Percentiles rank a stretch among this genome's conserved stretches.
These are phyloP conservation scores for Poecilobothrus nobilitatus DNA, from an alignment of 2,888 invertebrate species.

Conservation along the genomic window DNA sequence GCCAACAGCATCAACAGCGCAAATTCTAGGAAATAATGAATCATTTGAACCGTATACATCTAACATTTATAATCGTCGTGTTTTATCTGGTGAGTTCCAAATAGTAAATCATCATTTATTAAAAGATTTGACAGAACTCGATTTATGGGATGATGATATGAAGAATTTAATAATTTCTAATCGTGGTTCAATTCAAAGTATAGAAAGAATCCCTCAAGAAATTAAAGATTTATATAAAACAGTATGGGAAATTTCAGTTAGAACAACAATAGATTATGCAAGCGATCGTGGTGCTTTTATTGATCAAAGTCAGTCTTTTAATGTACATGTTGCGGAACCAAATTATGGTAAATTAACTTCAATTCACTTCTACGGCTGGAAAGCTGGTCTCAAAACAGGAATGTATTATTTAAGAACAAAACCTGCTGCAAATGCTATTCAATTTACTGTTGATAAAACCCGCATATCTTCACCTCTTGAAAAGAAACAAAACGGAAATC, in stretches of 20 bases:
- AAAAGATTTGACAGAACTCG: slow-evolving; percentile 81
- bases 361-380: slow-evolving; percentile 98
- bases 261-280: slow-evolving; percentile 89
- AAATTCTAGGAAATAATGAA: slow-evolving; percentile 98
- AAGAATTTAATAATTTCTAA: slow-evolving; percentile 86
- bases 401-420: slow-evolving; percentile 98
- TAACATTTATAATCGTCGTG: slow-evolving; percentile 89
- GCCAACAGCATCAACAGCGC: slow-evolving; percentile 98
- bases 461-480: slow-evolving; percentile 43
- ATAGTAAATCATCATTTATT: slow-evolving; percentile 94
- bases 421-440: slow-evolving; percentile 92
- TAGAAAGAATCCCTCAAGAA: slow-evolving; percentile 74
- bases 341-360: slow-evolving; percentile 89
- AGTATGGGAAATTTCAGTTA: slow-evolving; percentile 95
- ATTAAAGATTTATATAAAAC: slow-evolving; percentile 87
- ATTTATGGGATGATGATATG: slow-evolving; percentile 92
- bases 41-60: slow-evolving; percentile 97
- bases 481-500: slow-evolving; percentile 17
- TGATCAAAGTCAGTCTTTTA: slow-evolving; percentile 97
- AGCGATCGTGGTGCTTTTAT: slow-evolving; percentile 97
- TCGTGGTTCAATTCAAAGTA: slow-evolving; percentile 87
- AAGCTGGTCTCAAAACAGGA: slow-evolving; percentile 92
- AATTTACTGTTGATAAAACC: slow-evolving; percentile 93
- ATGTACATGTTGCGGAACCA: slow-evolving; percentile 93
- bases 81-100: slow-evolving; percentile 92